These are phyloP conservation scores for Odontomachus brunneus DNA, from an alignment of 1,140 invertebrate species.

Conservation along the genomic window DNA sequence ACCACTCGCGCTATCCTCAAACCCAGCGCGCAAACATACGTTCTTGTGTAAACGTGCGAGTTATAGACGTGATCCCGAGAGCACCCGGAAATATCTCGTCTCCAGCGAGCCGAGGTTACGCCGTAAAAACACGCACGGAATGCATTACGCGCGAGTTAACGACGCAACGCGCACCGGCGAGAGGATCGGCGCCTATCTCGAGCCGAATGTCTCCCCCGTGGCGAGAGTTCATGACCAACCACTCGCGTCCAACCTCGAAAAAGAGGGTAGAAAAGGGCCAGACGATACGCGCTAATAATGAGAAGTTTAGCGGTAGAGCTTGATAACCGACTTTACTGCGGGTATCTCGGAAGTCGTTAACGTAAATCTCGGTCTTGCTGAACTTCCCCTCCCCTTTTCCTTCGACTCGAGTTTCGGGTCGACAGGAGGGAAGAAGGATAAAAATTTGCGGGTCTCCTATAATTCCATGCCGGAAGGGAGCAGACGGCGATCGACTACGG, in stretches of 20 bases:
- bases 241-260: background rate
- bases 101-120: slow-evolving; percentile 9
- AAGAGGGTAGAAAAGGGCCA: slow-evolving; percentile 1
- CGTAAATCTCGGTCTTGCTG: slow-evolving; percentile 1
- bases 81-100: slow-evolving; percentile 50
- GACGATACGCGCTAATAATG: background rate
- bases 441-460: background rate
- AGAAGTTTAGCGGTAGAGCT: slow-evolving; percentile 11
- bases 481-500: no score
- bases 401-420: no score
- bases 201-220: slow-evolving; percentile 8
- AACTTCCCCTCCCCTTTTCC: background rate
- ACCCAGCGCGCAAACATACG: background rate
- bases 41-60: background rate
- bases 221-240: background rate
- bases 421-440: background rate
- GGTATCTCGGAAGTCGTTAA: background rate
- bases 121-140: slow-evolving; percentile 59
- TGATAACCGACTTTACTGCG: slow-evolving; percentile 1
- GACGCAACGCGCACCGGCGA: background rate
- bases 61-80: slow-evolving; percentile 16
- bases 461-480: no score
- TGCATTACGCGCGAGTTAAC: slow-evolving; percentile 19
- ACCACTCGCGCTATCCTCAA: background rate
- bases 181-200: slow-evolving; percentile 11